Percentiles rank a stretch among this genome's conserved stretches.
Conservation (phyloP, 2,888 invertebrate genomes). For the Teleogryllus oceanicus region DNA sequence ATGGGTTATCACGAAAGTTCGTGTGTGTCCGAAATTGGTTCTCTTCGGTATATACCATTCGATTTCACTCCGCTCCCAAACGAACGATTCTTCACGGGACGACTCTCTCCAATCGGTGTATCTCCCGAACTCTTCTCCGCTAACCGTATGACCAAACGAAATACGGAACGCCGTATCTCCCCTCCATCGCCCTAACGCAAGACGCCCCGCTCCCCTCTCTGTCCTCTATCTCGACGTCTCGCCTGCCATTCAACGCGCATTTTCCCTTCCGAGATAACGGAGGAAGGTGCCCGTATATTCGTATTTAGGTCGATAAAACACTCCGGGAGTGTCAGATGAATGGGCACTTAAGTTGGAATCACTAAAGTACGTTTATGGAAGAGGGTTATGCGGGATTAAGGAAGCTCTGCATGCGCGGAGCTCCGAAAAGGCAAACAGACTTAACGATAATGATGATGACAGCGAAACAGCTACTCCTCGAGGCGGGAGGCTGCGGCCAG, state of each 20-base stretch:
- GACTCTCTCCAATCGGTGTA: too few species aligned
- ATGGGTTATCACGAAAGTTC: too few species aligned
- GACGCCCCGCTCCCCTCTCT: neutral
- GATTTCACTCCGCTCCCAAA: too few species aligned
- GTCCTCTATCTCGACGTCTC: neutral
- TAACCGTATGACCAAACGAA: neutral
- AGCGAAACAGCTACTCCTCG: neutral
- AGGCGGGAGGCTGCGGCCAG: too few species aligned
- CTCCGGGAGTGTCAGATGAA: neutral
- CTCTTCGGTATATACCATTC: too few species aligned
- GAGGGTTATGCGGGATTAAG: neutral
- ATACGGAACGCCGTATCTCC: neutral
- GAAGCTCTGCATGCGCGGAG: neutral
- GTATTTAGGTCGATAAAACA: conserved; percentile 1
- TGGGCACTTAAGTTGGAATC: conserved; percentile 4
- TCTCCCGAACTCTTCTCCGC: too few species aligned
- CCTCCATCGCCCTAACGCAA: neutral
- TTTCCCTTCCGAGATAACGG: neutral
- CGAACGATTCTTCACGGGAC: too few species aligned
- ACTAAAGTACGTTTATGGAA: neutral
- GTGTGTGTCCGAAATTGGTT: too few species aligned
- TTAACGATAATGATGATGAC: conserved; percentile 18
- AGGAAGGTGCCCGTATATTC: neutral
- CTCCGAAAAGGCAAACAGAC: conserved; percentile 6
- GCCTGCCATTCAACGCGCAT: too few species aligned